A percentile compares a stretch with the other conserved stretches of the same genome.
These are phyloP conservation scores for Netelia virgata DNA, from an alignment of 2,888 invertebrate genomes.

Conservation along the genomic window DNA sequence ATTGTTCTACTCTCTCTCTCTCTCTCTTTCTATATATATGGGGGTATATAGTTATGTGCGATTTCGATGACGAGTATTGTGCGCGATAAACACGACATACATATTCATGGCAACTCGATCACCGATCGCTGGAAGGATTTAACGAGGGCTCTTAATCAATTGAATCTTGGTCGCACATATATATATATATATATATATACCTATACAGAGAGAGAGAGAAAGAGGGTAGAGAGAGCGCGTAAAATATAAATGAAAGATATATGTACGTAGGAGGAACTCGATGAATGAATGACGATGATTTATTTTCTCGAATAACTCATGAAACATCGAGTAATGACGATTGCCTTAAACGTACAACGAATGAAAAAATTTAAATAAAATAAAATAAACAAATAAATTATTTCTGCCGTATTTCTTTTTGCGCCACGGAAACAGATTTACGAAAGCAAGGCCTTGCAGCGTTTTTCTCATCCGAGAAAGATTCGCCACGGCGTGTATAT, in stretches of 20 bases:
- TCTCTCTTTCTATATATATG: background rate
- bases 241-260: slow-evolving; percentile 4
- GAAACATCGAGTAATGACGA: too few relatives aligned
- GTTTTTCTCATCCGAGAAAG: too few relatives aligned
- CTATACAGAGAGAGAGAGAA: slow-evolving; percentile 14
- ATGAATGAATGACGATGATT: too few relatives aligned
- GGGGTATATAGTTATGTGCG: background rate
- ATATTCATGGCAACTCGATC: slow-evolving; percentile 36
- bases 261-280: too few relatives aligned
- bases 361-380: too few relatives aligned
- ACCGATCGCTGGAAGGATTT: slow-evolving; percentile 17
- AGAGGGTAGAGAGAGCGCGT: slow-evolving; percentile 3
- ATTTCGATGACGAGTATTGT: slow-evolving; percentile 42
- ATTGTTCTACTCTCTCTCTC: slow-evolving; percentile 26
- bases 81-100: slow-evolving; percentile 9
- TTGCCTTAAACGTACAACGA: too few relatives aligned
- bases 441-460: too few relatives aligned
- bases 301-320: too few relatives aligned
- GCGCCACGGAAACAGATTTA: too few relatives aligned
- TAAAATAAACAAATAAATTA: too few relatives aligned
- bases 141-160: slow-evolving; percentile 45
- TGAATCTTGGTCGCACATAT: slow-evolving; percentile 36
- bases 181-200: background rate
- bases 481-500: too few relatives aligned
- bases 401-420: too few relatives aligned